Base-by-base conservation (phyloP, 2,888 invertebrate species). In the Sepioteuthis lessoniana region DNA sequence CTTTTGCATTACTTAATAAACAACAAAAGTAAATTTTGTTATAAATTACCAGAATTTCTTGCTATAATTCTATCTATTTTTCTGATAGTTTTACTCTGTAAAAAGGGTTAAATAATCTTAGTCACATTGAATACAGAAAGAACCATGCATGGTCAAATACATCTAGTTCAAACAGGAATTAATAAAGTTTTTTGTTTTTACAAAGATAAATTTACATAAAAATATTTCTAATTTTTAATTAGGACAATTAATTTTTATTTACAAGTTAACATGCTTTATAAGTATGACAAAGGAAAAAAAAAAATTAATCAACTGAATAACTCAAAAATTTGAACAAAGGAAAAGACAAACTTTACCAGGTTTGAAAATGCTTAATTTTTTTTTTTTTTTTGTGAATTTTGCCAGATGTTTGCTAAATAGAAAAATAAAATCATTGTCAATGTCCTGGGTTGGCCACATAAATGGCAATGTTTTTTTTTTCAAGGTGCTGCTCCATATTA, bases 341-440 rank as follows among this genome's bases (percentile, higher is more conserved):
- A 76, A 76, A 76, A 76, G 76, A 76, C 35, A 16, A 55, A 76
- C 35, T 76, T 76, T 76, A n/a, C 13, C 35, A n/a, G n/a, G n/a
- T 16, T 8, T 31, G 35, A 13, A n/a, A n/a, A n/a, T 76, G 76
- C n/a, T 76, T 76, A 76, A 35, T n/a, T n/a, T n/a, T 28, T 60
- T 60, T 60, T n/a, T 76, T 76, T 76, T n/a, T 35, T 76, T 13
- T 76, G 16, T n/a, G 13, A n/a, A 76, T 76, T 76, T 76, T n/a
- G 76, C n/a, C 76, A 76, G n/a, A 76, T 31, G n/a, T n/a, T 31
- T 76, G 76, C 76, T 76, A 76, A 76, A 76, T 10, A 76, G 31
- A n/a, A 76, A 76, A 76, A 76, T n/a, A 76, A 76, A 76, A n/a
- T n/a, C 76, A n/a, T 76, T 76, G 76, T 76, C 76, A 76, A 76